Evolutionary conservation across 2,888 invertebrate genomes (phyloP).

Genomic region (Neria commutata): DNA sequence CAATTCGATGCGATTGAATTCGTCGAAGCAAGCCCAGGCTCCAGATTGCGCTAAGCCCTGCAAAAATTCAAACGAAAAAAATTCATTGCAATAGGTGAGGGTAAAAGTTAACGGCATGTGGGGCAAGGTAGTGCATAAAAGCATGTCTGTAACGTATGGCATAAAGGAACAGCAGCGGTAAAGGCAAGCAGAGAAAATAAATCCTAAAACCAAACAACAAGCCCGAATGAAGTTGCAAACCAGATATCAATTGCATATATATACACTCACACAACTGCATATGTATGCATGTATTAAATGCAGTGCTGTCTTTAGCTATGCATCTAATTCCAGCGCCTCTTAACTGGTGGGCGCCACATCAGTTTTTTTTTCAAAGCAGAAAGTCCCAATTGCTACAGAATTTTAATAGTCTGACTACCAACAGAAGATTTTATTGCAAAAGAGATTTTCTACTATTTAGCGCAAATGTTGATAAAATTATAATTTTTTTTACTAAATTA

Average conservation of each 20-base stretch:
- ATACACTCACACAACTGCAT: no score
- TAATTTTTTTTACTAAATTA: no score
- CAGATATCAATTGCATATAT: neutral
- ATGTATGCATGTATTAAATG: neutral
- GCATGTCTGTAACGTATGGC: neutral
- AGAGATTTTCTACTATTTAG: no score
- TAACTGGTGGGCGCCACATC: no score
- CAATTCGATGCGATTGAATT: conserved; percentile 91
- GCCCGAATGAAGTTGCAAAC: neutral
- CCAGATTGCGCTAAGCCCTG: conserved; percentile 89
- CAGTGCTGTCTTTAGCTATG: no score
- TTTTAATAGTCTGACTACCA: no score
- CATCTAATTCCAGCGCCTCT: no score
- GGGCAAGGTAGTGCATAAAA: neutral
- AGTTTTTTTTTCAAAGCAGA: no score
- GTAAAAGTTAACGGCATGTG: neutral
- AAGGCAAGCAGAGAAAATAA: neutral
- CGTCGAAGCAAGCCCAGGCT: conserved; percentile 94
- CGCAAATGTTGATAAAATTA: no score
- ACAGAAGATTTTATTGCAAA: no score
- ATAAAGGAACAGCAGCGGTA: neutral
- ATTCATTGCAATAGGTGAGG: conserved; percentile 1
- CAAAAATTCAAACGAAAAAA: conserved; percentile 15
- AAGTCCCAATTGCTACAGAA: no score
- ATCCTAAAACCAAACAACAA: neutral